A percentile compares a stretch with the other conserved stretches of the same genome.
phyloP scores from a whole-genome alignment of 2,113 vertebrate genomes.

The Grammomys surdaster region DNA sequence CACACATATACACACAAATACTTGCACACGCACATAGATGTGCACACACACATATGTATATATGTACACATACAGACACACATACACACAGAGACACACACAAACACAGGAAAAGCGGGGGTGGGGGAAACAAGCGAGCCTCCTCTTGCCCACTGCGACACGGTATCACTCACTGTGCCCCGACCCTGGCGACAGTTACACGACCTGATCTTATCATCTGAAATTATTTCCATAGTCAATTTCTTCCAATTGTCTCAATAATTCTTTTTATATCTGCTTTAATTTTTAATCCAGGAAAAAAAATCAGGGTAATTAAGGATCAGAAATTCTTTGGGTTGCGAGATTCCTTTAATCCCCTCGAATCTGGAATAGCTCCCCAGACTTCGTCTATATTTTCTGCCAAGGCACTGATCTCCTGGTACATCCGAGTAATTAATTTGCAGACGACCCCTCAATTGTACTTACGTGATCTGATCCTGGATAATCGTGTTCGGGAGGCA shows the following conservation, averaged over 20 bases:
- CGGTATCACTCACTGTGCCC: rapidly evolving
- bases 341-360: not conserved
- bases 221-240: not conserved
- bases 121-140: too few relatives aligned
- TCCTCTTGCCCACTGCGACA: not conserved
- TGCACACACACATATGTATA: too few relatives aligned
- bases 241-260: not conserved
- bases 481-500: not conserved
- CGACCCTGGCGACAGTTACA: too few relatives aligned
- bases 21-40: too few relatives aligned
- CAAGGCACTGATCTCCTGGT: not conserved
- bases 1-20: not conserved
- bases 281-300: slow-evolving; percentile 25
- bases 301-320: slow-evolving; percentile 20
- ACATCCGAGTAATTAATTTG: not conserved
- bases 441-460: rapidly evolving
- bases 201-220: not conserved
- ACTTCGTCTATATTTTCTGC: not conserved
- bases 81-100: too few relatives aligned
- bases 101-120: not conserved
- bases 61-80: not conserved
- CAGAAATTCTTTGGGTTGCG: not conserved
- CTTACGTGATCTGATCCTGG: too few relatives aligned
- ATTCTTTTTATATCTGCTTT: not conserved
- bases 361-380: not conserved